Conservation (phyloP, 2,888 invertebrate species). For the Tryphoninae sp. region DNA sequence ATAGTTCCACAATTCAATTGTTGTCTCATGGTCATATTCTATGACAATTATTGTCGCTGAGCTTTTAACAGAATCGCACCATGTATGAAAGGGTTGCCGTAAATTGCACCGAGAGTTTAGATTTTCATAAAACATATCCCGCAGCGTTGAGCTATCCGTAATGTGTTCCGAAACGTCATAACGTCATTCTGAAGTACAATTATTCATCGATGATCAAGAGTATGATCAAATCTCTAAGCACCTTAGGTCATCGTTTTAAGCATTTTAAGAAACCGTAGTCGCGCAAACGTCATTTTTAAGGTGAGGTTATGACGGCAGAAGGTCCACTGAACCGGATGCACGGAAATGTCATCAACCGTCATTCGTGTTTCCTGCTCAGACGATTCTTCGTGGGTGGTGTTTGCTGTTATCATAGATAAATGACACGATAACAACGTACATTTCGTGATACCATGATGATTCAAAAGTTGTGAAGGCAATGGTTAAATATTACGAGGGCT, state of each 20-base stretch:
- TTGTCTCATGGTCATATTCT: too few relatives aligned
- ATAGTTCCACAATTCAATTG: too few relatives aligned
- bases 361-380: constrained; percentile 74
- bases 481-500: constrained; percentile 43
- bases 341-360: constrained; percentile 75
- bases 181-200: background rate
- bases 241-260: background rate
- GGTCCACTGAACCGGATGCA: constrained; percentile 75
- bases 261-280: background rate
- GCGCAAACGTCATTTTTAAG: constrained; percentile 51
- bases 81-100: too few relatives aligned
- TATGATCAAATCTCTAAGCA: background rate
- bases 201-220: constrained; percentile 9
- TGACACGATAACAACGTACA: constrained; percentile 53
- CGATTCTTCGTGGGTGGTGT: constrained; percentile 69
- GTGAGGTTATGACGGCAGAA: constrained; percentile 68
- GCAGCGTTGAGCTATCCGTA: background rate
- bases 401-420: constrained; percentile 62
- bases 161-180: background rate
- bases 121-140: too few relatives aligned
- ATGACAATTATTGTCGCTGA: too few relatives aligned
- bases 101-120: too few relatives aligned
- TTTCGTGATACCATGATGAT: constrained; percentile 47
- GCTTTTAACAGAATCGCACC: too few relatives aligned
- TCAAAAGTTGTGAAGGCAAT: constrained; percentile 28